Conservation (phyloP, 2,113 vertebrate species). For the Himantopus leucocephalus region DNA sequence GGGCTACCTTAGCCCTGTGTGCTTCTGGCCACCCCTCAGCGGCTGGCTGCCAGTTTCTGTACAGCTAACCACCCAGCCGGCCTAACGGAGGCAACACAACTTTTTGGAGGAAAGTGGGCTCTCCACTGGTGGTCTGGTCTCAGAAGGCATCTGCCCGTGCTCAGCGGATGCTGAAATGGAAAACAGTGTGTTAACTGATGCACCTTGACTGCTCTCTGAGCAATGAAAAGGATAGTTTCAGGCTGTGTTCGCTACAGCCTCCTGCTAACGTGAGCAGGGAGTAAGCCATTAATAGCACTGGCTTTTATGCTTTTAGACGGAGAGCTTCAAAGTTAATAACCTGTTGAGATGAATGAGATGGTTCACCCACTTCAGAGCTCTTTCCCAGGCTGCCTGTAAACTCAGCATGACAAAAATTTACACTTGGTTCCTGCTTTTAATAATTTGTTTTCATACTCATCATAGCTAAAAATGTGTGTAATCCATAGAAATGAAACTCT, state of each 20-base stretch:
- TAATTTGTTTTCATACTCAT: background rate
- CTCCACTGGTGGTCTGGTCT: background rate
- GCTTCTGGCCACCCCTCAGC: background rate
- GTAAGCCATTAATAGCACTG: background rate
- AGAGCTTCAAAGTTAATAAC: background rate
- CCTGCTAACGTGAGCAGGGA: background rate
- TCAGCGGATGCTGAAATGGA: background rate
- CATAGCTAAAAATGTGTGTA: background rate
- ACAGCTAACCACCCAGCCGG: rapidly evolving
- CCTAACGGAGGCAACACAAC: background rate
- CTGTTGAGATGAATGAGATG: background rate
- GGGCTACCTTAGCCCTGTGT: background rate
- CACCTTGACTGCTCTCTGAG: background rate
- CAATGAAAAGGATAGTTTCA: background rate
- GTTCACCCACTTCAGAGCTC: background rate
- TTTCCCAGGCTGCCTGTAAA: background rate
- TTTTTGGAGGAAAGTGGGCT: background rate
- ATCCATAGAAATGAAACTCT: background rate
- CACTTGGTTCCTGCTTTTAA: background rate
- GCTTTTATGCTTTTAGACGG: background rate
- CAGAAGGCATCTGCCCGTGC: background rate
- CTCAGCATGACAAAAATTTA: background rate
- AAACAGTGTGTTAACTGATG: background rate
- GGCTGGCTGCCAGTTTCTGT: background rate
- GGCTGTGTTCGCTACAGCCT: background rate